Conservation (phyloP, 2,113 vertebrate species). For the Acanthisitta chloris region DNA sequence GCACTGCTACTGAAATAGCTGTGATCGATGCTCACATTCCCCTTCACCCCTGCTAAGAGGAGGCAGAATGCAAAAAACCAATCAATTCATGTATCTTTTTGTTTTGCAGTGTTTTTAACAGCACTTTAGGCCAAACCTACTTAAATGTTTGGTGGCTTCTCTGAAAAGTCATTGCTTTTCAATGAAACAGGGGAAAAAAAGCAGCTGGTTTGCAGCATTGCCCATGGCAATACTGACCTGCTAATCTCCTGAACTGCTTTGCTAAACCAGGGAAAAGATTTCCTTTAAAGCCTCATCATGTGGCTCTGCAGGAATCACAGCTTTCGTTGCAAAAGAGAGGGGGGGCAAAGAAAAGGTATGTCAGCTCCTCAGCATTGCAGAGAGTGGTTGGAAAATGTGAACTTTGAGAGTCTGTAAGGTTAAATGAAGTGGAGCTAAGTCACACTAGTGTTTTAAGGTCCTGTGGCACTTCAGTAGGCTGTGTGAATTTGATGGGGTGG, state of each 20-base stretch:
- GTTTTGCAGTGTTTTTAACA: background rate
- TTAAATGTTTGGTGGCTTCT: background rate
- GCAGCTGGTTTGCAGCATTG: background rate
- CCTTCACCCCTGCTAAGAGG: background rate
- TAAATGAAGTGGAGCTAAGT: background rate
- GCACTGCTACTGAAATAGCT: background rate
- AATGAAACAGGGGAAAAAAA: too few relatives aligned
- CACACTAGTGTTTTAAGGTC: background rate
- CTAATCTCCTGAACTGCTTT: conserved; percentile 17
- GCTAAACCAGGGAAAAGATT: background rate
- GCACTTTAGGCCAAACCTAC: background rate
- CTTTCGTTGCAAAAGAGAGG: background rate
- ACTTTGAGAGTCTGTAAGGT: background rate
- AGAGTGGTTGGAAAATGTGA: background rate
- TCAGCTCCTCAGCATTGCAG: background rate
- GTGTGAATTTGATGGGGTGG: background rate
- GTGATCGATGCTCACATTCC: background rate
- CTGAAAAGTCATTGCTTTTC: background rate
- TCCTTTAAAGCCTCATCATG: background rate
- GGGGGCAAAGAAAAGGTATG: background rate
- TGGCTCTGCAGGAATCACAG: background rate
- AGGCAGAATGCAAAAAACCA: background rate
- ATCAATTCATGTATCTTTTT: background rate
- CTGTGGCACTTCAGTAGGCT: background rate
- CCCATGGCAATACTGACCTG: background rate